Base-by-base conservation (phyloP, 2,888 invertebrate genomes). In the Pyrochroa serraticornis region DNA sequence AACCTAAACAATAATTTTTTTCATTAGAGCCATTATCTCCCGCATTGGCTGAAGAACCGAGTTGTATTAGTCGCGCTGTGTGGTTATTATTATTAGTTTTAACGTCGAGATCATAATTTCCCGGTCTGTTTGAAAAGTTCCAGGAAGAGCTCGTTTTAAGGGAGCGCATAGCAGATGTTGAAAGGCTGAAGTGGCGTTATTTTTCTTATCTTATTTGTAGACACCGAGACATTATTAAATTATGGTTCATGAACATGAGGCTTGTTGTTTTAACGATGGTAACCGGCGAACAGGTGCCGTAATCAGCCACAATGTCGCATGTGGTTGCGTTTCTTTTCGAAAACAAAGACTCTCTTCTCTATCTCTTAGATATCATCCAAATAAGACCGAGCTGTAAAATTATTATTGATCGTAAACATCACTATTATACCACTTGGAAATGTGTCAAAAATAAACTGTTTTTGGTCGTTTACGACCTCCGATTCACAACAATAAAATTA, bases 201-300 rank as follows among this genome's bases (percentile, higher is more conserved):
- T 54, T 41, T 54, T 43, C 54, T 55, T 55, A 55, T 55, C 54
- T 55, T 36, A 48, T 53, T 53, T 53, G 53, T 46, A 39, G 36
- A 46, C 45, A 9, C 46, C 46, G 46, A 45, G 46, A 53, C 43
- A 13, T 53, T 46, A 41, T 55, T 54, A 55, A 55, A 55, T 42
- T 55, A 55, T 37, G 54, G 45, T 46, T 22, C 46, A 34, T 46
- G 46, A 53, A 55, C 48, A 37, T 32, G 54, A 39, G 39, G 45
- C 35, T 41, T 51, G 51, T 51, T 51, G 43, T 33, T 51, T 35
- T 53, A 53, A 53, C 46, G 53, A 53, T 53, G 53, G 45, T 53
- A 48, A 38, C 41, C 34, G 22, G 6, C 7, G 5, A 49, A 37
- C 51, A 52, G 52, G 52, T 52, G 52, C 44, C 36, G 50, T 36